Percentiles rank a stretch among this genome's conserved stretches.
Conservation (phyloP, 1,140 invertebrate genomes). For the Brachionus koreanus region DNA sequence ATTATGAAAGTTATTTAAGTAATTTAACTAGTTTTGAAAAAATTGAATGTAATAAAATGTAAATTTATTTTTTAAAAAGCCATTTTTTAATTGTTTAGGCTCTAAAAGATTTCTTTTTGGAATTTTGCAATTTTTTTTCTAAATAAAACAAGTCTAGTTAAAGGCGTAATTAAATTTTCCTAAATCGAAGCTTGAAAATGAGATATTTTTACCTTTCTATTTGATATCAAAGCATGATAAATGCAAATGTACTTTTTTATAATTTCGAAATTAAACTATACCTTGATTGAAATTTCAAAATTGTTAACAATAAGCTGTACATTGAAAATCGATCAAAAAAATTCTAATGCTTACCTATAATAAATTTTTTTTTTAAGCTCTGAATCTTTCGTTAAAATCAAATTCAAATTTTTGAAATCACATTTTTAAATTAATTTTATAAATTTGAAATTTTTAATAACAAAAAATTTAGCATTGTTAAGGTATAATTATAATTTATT, state of each 20-base stretch:
- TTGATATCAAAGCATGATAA: neutral
- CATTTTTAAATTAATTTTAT: no score
- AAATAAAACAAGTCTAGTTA: neutral
- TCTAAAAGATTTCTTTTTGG: neutral
- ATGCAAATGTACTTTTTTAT: neutral
- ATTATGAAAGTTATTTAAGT: conserved; percentile 20
- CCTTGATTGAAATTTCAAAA: no score
- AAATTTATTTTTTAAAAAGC: neutral
- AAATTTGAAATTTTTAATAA: no score
- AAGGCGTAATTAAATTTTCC: neutral
- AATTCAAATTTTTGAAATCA: no score
- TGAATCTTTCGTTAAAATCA: no score
- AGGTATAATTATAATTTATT: no score
- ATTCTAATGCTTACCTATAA: no score
- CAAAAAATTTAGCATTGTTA: no score
- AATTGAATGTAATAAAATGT: conserved; percentile 16
- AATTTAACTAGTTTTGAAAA: neutral
- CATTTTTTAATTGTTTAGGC: neutral
- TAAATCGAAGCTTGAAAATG: neutral
- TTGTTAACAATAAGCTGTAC: no score
- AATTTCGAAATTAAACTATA: neutral
- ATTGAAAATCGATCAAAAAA: no score
- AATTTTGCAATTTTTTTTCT: neutral
- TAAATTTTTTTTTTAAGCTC: no score
- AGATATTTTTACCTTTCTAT: neutral